These are phyloP conservation scores for Nycticryphes semicollaris DNA, from an alignment of 2,113 vertebrate genomes.

Conservation along the genomic window DNA sequence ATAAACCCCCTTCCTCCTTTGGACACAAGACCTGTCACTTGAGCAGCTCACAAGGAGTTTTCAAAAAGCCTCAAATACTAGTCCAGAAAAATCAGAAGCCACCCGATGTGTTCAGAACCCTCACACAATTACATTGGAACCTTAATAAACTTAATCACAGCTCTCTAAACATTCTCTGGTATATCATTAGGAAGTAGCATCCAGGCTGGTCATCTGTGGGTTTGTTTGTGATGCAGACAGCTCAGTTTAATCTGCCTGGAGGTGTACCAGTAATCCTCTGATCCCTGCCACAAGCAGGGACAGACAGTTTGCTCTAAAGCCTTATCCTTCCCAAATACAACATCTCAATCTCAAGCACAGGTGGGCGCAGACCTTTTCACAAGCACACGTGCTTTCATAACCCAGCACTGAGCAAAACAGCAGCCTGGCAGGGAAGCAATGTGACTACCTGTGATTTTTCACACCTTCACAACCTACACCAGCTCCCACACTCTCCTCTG, in stretches of 20 bases:
- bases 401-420: not conserved
- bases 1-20: not conserved
- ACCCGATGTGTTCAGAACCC: not conserved
- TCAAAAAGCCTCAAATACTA: not conserved
- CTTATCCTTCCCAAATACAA: not conserved
- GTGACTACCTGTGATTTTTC: constrained; percentile 44
- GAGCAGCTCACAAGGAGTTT: not conserved
- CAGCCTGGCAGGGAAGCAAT: constrained; percentile 16
- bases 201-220: not conserved
- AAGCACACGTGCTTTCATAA: not conserved
- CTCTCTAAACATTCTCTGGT: not conserved
- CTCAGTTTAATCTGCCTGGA: not conserved
- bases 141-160: not conserved
- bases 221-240: not conserved
- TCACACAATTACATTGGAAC: not conserved
- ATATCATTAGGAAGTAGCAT: not conserved
- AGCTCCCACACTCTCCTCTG: constrained; percentile 21
- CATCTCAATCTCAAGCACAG: not conserved
- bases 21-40: not conserved
- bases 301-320: not conserved
- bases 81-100: not conserved
- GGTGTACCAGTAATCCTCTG: too few relatives aligned
- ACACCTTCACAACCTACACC: constrained; percentile 31
- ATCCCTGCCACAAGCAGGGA: not conserved
- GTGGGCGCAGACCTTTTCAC: not conserved